Percentiles rank a stretch among this genome's conserved stretches.
Evolutionary conservation across 2,797 vertebrate species (phyloP).

Genomic region (Botia kubotai): DNA sequence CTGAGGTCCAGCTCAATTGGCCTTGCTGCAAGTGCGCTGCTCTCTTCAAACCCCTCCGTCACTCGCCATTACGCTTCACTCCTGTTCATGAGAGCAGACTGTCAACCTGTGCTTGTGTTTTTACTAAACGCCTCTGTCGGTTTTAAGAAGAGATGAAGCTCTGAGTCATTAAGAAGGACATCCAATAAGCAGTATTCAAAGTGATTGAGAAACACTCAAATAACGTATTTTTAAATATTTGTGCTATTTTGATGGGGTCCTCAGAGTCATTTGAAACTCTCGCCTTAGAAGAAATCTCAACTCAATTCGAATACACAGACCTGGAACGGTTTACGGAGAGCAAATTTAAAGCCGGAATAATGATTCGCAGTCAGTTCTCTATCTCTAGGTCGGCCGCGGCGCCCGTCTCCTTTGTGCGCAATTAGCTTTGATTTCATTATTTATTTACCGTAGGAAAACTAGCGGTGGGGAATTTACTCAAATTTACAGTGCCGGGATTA

Average conservation of each 20-base stretch:
- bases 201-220: too few species aligned
- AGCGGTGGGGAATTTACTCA: constrained; percentile 81
- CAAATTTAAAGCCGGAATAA: constrained; percentile 13
- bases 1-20: constrained; percentile 47
- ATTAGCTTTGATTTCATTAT: constrained; percentile 78
- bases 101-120: constrained; percentile 13
- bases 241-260: not conserved
- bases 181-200: not conserved
- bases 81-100: constrained; percentile 1
- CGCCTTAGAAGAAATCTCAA: not conserved
- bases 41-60: constrained; percentile 1
- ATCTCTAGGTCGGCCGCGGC: constrained; percentile 54
- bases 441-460: constrained; percentile 70
- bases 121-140: not conserved
- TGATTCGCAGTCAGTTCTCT: constrained; percentile 18
- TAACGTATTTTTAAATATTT: too few species aligned
- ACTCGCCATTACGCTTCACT: not conserved
- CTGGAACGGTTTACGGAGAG: constrained; percentile 9
- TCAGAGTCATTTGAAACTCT: not conserved
- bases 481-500: constrained; percentile 90
- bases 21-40: not conserved
- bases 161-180: not conserved
- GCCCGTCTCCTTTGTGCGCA: constrained; percentile 68
- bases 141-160: not conserved
- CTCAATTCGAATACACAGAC: not conserved